Percentiles rank a stretch among this genome's conserved stretches.
Evolutionary conservation across 2,797 vertebrate genomes (phyloP).

Genomic region (Pantherophis alleghaniensis): DNA sequence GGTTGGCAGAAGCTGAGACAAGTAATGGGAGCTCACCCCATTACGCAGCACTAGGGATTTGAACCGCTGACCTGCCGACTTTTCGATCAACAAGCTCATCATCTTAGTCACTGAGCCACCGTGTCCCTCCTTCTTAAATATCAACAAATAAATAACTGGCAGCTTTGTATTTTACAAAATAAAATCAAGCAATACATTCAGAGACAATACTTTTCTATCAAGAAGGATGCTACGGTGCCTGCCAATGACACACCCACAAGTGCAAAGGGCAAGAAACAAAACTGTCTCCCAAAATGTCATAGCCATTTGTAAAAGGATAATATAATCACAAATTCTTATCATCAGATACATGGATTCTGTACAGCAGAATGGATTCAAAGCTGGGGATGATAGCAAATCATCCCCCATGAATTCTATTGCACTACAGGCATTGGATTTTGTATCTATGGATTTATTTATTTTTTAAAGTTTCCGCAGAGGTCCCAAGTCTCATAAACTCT

Average conservation of each 20-base stretch:
- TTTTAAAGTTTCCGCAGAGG: neutral
- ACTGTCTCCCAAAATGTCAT: neutral
- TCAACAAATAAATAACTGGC: neutral
- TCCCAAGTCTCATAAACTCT: neutral
- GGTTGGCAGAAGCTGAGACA: too few relatives aligned
- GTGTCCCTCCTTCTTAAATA: neutral
- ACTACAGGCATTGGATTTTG: neutral
- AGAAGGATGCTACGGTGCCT: neutral
- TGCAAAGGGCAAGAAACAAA: neutral
- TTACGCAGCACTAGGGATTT: too few relatives aligned
- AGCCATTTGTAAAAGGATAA: neutral
- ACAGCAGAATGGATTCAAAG: neutral
- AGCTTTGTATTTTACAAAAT: neutral
- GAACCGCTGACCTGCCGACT: too few relatives aligned
- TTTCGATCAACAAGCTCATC: too few relatives aligned
- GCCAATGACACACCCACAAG: neutral
- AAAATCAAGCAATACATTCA: neutral
- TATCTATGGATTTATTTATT: too few relatives aligned
- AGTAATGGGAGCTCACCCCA: too few relatives aligned
- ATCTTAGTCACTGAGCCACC: too few relatives aligned
- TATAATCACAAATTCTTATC: conserved; percentile 21
- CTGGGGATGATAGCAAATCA: neutral
- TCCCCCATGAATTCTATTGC: neutral
- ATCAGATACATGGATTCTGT: neutral
- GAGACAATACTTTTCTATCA: neutral